Evolutionary conservation across 2,113 vertebrate genomes (phyloP).

Genomic region (Antigone vipio): DNA sequence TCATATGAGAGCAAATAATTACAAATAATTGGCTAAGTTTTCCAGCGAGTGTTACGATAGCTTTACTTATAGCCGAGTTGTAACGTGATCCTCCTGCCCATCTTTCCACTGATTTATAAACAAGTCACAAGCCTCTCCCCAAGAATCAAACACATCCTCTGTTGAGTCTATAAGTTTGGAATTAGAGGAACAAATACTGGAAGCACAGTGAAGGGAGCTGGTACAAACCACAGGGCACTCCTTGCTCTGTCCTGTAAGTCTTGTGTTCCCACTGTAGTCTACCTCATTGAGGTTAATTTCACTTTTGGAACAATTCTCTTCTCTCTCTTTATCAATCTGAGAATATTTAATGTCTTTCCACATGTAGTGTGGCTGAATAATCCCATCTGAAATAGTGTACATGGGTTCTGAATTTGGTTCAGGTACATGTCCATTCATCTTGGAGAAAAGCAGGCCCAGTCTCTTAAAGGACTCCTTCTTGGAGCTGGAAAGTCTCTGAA

Average conservation of each 20-base stretch:
- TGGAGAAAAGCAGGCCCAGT: constrained; percentile 90
- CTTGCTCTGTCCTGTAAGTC: constrained; percentile 80
- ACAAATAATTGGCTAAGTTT: constrained; percentile 55
- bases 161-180: constrained; percentile 92
- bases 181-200: constrained; percentile 93
- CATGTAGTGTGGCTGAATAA: constrained; percentile 86
- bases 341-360: constrained; percentile 87
- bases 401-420: constrained; percentile 79
- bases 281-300: constrained; percentile 90
- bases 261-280: constrained; percentile 74
- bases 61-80: constrained; percentile 89
- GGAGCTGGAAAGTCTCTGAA: constrained; percentile 80
- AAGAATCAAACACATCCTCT: constrained; percentile 91
- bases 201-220: constrained; percentile 94
- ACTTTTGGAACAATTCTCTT: constrained; percentile 83
- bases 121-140: constrained; percentile 90
- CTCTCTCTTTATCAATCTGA: constrained; percentile 77
- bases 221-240: constrained; percentile 84
- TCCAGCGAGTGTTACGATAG: constrained; percentile 22
- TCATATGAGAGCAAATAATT: constrained; percentile 57
- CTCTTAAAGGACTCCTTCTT: constrained; percentile 91
- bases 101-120: constrained; percentile 89
- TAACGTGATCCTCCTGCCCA: constrained; percentile 90
- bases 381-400: constrained; percentile 91
- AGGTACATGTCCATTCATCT: constrained; percentile 85